Evolutionary conservation across 53 echinoderm and acorn worm genomes (phyloP).

Genomic region (Holothuria leucospilota): DNA sequence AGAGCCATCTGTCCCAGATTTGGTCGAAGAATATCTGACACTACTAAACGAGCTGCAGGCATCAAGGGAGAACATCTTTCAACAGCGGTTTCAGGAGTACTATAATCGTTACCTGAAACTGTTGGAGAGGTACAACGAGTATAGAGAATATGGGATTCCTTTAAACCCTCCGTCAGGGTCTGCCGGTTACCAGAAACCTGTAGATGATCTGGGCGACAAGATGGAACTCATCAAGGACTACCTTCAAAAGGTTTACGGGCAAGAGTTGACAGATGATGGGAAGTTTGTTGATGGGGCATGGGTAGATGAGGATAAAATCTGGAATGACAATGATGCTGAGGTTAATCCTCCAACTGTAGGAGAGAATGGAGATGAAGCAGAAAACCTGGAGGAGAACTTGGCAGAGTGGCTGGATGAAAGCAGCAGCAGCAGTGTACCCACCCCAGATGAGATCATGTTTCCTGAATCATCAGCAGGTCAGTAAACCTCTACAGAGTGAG

Average conservation of each 20-base stretch:
- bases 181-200: neutral
- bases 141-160: neutral
- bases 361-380: neutral
- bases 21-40: conserved; percentile 27
- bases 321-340: neutral
- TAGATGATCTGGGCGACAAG: conserved; percentile 31
- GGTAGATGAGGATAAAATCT: conserved; percentile 1
- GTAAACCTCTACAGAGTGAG: no score
- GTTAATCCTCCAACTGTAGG: neutral
- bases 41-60: conserved; percentile 11
- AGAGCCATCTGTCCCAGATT: conserved; percentile 7
- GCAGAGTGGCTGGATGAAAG: conserved; percentile 15
- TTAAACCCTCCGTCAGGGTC: neutral
- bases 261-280: conserved; percentile 20
- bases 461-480: no score
- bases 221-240: conserved; percentile 36
- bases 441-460: no score
- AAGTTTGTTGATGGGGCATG: conserved; percentile 52
- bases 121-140: conserved; percentile 37
- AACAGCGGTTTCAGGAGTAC: conserved; percentile 36
- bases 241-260: conserved; percentile 22
- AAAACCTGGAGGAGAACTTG: neutral
- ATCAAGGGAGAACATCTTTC: neutral
- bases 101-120: conserved; percentile 28
- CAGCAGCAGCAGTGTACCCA: neutral